Evolutionary conservation across 2,888 invertebrate species (phyloP).

Genomic region (Cryptocephalus primarius): DNA sequence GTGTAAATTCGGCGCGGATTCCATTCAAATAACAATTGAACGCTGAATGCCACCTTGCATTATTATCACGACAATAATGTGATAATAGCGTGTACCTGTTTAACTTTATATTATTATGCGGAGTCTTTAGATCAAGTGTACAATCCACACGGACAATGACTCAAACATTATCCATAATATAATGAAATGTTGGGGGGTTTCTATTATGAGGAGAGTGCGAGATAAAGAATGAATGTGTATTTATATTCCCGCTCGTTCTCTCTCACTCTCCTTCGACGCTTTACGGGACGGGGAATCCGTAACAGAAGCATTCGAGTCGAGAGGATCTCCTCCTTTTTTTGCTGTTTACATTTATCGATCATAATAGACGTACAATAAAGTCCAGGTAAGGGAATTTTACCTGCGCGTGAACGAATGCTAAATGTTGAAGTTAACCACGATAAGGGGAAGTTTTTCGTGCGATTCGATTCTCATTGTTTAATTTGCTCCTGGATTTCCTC

Average conservation of each 20-base stretch:
- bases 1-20: not conserved
- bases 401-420: too few relatives aligned
- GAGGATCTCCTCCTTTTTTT: too few relatives aligned
- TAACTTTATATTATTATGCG: not conserved
- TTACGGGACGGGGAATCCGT: too few relatives aligned
- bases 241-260: slow-evolving; percentile 24
- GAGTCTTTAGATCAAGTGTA: slow-evolving; percentile 1
- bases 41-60: too few relatives aligned
- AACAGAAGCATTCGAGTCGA: too few relatives aligned
- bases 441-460: too few relatives aligned
- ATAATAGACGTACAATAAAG: too few relatives aligned
- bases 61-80: slow-evolving; percentile 2
- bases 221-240: slow-evolving; percentile 34
- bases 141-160: not conserved
- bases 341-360: too few relatives aligned
- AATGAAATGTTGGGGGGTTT: slow-evolving; percentile 36
- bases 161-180: slow-evolving; percentile 35
- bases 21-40: slow-evolving; percentile 1
- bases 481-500: too few relatives aligned
- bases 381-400: too few relatives aligned
- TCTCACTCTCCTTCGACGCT: too few relatives aligned
- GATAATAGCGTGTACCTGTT: not conserved
- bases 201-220: too few relatives aligned
- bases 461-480: not conserved
- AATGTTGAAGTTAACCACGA: slow-evolving; percentile 10